Evolutionary conservation across 2,888 invertebrate genomes (phyloP), one percentile per base, ranked within the genome.

Genomic region (Folsomia candida): DNA sequence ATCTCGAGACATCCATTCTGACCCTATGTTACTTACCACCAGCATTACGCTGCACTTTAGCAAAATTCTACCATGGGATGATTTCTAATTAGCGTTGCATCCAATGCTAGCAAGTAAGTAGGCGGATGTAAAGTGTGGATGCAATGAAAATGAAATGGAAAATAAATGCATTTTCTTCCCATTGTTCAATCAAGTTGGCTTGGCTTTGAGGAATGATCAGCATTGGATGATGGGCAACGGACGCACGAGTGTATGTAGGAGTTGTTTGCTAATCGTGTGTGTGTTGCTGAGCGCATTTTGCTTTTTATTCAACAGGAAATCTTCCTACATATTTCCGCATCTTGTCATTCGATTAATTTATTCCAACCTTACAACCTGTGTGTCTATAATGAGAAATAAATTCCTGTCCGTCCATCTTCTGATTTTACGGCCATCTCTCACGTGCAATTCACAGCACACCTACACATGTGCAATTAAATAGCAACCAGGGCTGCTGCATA

Each of bases 281-380:
- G n/a, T n/a, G n/a, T n/a, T n/a, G n/a, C n/a, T n/a, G n/a, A n/a
- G n/a, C n/a, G n/a, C 6, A 37, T 37, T 37, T 37, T 4, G 37
- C 37, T 37, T 37, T 37, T 37, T 37, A 54, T 20, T 54, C n/a
- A 54, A 54, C 54, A 54, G 54, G 54, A 54, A 54, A 54, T 54
- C 18, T 54, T 37, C 37, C 37, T 37, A 37, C 54, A 18, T 22
- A 54, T 54, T 54, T 54, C 54, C 54, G 54, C 54, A 54, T 54
- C 54, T 54, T 54, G n/a, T n/a, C n/a, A n/a, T n/a, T n/a, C n/a
- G 54, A 54, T 54, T 54, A 54, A 54, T 54, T 54, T 54, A 54
- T 54, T 54, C 54, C 22, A 54, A 54, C 47, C 47, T 47, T 47
- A n/a, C 37, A 37, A 37, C 37, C 37, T 37, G n/a, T n/a, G n/a